A percentile compares a stretch with the other conserved stretches of the same genome.
Conservation (phyloP, 1,140 invertebrate genomes). For the Zaprionus capensis region DNA sequence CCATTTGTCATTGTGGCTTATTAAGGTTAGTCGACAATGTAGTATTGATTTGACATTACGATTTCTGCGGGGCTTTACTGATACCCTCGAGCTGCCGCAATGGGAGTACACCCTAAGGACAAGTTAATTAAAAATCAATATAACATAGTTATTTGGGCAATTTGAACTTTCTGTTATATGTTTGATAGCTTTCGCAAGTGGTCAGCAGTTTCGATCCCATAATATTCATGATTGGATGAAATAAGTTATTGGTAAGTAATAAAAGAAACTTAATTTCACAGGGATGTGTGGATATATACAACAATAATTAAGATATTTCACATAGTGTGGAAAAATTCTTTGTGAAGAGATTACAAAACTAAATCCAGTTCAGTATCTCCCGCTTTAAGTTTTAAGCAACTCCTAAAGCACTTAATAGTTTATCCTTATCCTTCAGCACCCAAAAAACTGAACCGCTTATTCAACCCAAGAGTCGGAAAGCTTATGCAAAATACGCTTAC, state of each 20-base stretch:
- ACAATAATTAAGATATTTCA: neutral
- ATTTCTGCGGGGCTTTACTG: neutral
- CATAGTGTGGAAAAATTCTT: too few relatives aligned
- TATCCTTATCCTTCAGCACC: neutral
- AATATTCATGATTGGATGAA: too few relatives aligned
- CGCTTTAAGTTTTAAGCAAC: neutral
- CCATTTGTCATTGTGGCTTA: slow-evolving; percentile 72
- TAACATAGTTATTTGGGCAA: neutral
- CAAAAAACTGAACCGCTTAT: neutral
- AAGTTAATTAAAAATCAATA: slow-evolving; percentile 54
- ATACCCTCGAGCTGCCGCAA: neutral
- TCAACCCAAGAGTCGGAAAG: neutral
- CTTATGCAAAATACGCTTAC: slow-evolving; percentile 35
- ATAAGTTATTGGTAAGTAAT: neutral
- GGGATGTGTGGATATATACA: neutral
- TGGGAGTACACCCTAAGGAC: neutral
- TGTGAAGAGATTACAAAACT: neutral
- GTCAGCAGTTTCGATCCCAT: too few relatives aligned
- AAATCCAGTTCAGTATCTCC: neutral
- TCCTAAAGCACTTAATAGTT: neutral
- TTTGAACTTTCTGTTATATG: neutral
- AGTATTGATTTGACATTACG: slow-evolving; percentile 67
- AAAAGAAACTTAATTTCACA: neutral
- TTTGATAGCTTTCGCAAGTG: too few relatives aligned
- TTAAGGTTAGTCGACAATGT: slow-evolving; percentile 47